Conservation (phyloP, 2,888 invertebrate genomes). For the Rhagonycha fulva region DNA sequence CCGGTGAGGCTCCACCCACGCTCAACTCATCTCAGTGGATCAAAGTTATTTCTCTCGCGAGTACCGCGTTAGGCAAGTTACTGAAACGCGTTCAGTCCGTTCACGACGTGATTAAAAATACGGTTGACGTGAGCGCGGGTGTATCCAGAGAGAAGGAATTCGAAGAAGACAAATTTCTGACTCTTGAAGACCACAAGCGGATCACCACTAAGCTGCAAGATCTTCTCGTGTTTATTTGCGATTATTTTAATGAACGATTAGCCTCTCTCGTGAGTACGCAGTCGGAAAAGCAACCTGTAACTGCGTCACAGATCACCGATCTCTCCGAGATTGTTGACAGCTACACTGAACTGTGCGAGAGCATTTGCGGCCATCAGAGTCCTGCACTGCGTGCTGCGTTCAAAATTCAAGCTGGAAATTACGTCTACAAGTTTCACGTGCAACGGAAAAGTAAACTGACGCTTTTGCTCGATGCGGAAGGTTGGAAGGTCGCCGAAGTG, state of each 20-base stretch:
- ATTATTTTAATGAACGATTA: slow-evolving; percentile 90
- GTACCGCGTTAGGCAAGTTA: slow-evolving; percentile 59
- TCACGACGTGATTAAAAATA: slow-evolving; percentile 76
- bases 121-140: slow-evolving; percentile 69
- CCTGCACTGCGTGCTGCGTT: slow-evolving; percentile 81
- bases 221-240: slow-evolving; percentile 80
- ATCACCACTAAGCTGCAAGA: slow-evolving; percentile 75
- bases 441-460: slow-evolving; percentile 86
- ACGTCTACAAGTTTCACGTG: slow-evolving; percentile 88
- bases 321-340: slow-evolving; percentile 76
- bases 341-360: slow-evolving; percentile 78
- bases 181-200: slow-evolving; percentile 68
- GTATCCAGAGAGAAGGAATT: slow-evolving; percentile 45
- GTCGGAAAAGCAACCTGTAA: slow-evolving; percentile 73
- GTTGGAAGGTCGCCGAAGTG: slow-evolving; percentile 93
- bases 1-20: slow-evolving; percentile 51
- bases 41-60: slow-evolving; percentile 49
- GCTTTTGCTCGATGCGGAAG: slow-evolving; percentile 83
- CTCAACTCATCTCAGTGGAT: slow-evolving; percentile 53
- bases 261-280: slow-evolving; percentile 85
- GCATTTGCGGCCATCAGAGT: slow-evolving; percentile 74
- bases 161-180: slow-evolving; percentile 69
- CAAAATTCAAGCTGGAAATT: slow-evolving; percentile 87
- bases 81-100: slow-evolving; percentile 76
- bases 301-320: slow-evolving; percentile 76